Evolutionary conservation across 2,888 invertebrate species (phyloP).

Genomic region (Lysandra coridon): DNA sequence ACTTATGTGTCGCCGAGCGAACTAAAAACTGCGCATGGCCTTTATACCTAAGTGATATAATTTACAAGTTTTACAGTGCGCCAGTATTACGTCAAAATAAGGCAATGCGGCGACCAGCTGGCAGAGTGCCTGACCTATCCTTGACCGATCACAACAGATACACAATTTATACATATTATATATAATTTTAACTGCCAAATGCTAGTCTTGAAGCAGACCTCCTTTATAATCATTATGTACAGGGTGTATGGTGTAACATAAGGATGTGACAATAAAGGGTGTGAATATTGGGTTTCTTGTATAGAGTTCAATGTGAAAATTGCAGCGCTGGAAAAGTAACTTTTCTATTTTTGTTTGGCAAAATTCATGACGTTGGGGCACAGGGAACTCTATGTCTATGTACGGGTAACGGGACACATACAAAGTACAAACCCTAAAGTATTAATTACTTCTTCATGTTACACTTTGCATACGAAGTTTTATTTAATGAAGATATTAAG

Average conservation of each 20-base stretch:
- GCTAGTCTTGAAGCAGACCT: background rate
- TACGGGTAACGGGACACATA: background rate
- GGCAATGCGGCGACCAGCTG: conserved; percentile 27
- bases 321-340: background rate
- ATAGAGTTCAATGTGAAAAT: background rate
- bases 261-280: background rate
- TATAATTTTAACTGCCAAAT: background rate
- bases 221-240: background rate
- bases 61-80: background rate
- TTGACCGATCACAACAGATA: conserved; percentile 21
- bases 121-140: conserved; percentile 26
- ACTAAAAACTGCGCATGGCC: background rate
- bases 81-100: conserved; percentile 21
- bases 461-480: background rate
- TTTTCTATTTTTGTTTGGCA: background rate
- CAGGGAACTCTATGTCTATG: background rate
- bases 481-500: background rate
- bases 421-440: too few species aligned
- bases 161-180: background rate
- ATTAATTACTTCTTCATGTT: too few species aligned
- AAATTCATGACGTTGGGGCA: background rate
- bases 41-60: background rate
- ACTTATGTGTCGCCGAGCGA: background rate
- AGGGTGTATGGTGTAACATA: background rate
- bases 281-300: background rate